Evolutionary conservation across 2,888 invertebrate genomes (phyloP), one percentile per base, ranked within the genome.

Genomic region (Lepidochrysops patricia): DNA sequence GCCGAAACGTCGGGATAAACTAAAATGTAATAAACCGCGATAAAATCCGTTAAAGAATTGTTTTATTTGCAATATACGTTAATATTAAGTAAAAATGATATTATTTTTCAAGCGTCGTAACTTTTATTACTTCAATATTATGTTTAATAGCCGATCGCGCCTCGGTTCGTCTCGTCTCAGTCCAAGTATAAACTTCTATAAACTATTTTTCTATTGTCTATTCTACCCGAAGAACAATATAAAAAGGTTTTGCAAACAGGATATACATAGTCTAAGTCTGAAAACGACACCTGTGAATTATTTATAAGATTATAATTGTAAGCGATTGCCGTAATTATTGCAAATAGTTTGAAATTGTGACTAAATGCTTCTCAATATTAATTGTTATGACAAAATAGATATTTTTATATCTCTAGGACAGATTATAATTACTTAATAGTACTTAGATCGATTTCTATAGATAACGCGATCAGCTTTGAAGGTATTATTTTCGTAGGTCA

Each of bases 361-460:
- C 50, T 26, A 25, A 26, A 49, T 49, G 5, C 26, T 23, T 26
- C 7, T 50, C 6, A 26, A 2, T 6, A 50, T 1, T n/a, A n/a
- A 50, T 50, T 26, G 26, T 26, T 26, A 26, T 50, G 13, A 26
- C 25, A 2, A 50, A 26, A 25, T 25, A 13, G 25, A 50, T 50
- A 25, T 6, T 50, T 49, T 50, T 6, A 50, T 25, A 26, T 50
- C 50, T 50, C 50, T 50, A 50, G 50, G 50, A 26, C 50, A 5
- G 12, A 26, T 50, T 2, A 26, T 49, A 25, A 9, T n/a, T 50
- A 50, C 6, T 26, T 1, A 26, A 26, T 50, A 50, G n/a, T 6
- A n/a, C n/a, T n/a, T n/a, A 2, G n/a, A n/a, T 50, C 13, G 7
- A 9, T 19, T 13, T 7, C 0, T 3, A 43, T 19, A 43, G 9